phyloP scores from a whole-genome alignment of 2,888 invertebrate species.

The Tipula vernalis region DNA sequence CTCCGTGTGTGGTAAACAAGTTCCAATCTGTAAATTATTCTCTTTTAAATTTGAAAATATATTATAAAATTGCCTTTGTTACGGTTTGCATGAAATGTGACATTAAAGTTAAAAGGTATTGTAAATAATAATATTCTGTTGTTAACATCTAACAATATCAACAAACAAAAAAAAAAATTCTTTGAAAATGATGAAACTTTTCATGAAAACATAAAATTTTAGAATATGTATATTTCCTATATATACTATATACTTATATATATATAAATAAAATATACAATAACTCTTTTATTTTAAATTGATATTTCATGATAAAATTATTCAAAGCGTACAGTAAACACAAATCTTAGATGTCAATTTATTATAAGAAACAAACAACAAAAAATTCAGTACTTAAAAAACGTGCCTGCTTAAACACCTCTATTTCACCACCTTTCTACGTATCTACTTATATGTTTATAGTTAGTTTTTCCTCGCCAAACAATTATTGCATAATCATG shows the following conservation, averaged over 20 bases:
- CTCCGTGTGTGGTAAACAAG: background rate
- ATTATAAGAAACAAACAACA: background rate
- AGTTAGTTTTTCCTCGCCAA: background rate
- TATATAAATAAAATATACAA: background rate
- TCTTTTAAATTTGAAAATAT: background rate
- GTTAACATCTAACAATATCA: background rate
- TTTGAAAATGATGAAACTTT: background rate
- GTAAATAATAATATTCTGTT: background rate
- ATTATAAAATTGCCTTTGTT: background rate
- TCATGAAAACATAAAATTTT: background rate
- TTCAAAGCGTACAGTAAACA: background rate
- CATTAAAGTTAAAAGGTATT: background rate
- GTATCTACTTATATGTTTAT: background rate
- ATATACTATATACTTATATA: background rate
- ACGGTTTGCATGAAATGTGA: background rate
- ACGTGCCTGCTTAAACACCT: background rate
- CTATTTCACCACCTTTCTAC: background rate
- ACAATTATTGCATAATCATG: slow-evolving; percentile 4
- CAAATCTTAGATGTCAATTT: background rate
- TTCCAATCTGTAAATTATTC: background rate
- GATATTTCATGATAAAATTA: slow-evolving; percentile 4
- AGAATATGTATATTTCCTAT: background rate
- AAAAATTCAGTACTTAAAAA: background rate
- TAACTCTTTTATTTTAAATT: background rate
- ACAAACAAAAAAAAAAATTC: background rate